Conservation (phyloP, 2,797 vertebrate genomes). For the Pempheris klunzingeri region DNA sequence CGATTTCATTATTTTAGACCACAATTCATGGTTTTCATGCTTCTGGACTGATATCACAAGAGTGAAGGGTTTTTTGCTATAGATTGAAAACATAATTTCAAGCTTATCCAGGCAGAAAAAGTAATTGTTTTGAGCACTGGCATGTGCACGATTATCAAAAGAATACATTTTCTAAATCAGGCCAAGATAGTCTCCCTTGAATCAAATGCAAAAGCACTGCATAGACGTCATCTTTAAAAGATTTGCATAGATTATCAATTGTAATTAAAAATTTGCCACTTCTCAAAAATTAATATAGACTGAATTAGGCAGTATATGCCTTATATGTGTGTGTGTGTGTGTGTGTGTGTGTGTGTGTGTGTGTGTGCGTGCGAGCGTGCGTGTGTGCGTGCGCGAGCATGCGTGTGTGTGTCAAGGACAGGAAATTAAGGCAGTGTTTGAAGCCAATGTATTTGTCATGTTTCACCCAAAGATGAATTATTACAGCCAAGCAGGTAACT, state of each 20-base stretch:
- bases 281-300: conserved; percentile 81
- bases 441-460: conserved; percentile 73
- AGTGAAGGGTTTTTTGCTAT: conserved; percentile 52
- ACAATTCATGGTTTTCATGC: conserved; percentile 64
- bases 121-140: conserved; percentile 82
- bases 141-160: conserved; percentile 80
- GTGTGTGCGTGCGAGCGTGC: conserved; percentile 31
- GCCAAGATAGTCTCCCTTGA: conserved; percentile 72
- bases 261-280: conserved; percentile 78
- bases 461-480: conserved; percentile 61
- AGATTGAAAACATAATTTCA: conserved; percentile 84
- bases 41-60: conserved; percentile 69
- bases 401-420: conserved; percentile 71
- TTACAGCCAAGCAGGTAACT: conserved; percentile 49
- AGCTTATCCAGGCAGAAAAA: conserved; percentile 82
- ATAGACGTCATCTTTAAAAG: conserved; percentile 77
- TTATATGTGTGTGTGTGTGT: conserved; percentile 60
- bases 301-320: conserved; percentile 75
- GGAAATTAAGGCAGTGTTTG: conserved; percentile 79
- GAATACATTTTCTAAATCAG: conserved; percentile 83
- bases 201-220: conserved; percentile 75
- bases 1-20: conserved; percentile 67
- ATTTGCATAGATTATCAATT: conserved; percentile 85
- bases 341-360: conserved; percentile 28
- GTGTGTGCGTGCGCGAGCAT: conserved; percentile 43